These are phyloP conservation scores for Rhingia campestris DNA, from an alignment of 2,888 invertebrate species.

Conservation along the genomic window DNA sequence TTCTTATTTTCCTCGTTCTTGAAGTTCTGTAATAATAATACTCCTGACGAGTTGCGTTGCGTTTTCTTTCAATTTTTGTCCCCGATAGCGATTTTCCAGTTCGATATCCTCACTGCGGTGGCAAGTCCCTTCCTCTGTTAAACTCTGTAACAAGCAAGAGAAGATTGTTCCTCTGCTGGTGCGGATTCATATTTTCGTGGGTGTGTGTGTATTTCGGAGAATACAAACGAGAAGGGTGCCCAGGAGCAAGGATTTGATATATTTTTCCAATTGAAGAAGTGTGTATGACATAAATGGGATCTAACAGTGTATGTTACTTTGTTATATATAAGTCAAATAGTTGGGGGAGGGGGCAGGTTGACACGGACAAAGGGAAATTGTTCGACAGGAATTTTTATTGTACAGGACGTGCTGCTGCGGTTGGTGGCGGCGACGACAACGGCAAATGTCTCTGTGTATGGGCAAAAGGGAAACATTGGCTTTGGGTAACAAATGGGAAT, in stretches of 20 bases:
- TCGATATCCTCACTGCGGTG: slow-evolving; percentile 48
- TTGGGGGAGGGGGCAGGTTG: background rate
- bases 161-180: slow-evolving; percentile 51
- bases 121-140: background rate
- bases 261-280: slow-evolving; percentile 64
- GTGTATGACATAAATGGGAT: slow-evolving; percentile 64
- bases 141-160: slow-evolving; percentile 31
- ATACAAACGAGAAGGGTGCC: slow-evolving; percentile 3
- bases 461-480: slow-evolving; percentile 45
- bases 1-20: background rate
- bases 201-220: slow-evolving; percentile 1
- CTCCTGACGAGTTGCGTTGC: slow-evolving; percentile 59
- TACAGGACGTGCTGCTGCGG: slow-evolving; percentile 10
- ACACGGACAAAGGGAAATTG: slow-evolving; percentile 5
- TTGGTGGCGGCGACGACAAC: too few relatives aligned
- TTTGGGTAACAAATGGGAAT: slow-evolving; percentile 52
- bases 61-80: slow-evolving; percentile 47
- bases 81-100: slow-evolving; percentile 67
- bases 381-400: slow-evolving; percentile 50
- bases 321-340: slow-evolving; percentile 22
- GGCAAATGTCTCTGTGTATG: background rate
- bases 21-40: slow-evolving; percentile 56
- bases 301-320: slow-evolving; percentile 44
- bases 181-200: slow-evolving; percentile 52
- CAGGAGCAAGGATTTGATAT: slow-evolving; percentile 38